Conservation (phyloP, 2,113 vertebrate genomes). For the Microcebus murinus region DNA sequence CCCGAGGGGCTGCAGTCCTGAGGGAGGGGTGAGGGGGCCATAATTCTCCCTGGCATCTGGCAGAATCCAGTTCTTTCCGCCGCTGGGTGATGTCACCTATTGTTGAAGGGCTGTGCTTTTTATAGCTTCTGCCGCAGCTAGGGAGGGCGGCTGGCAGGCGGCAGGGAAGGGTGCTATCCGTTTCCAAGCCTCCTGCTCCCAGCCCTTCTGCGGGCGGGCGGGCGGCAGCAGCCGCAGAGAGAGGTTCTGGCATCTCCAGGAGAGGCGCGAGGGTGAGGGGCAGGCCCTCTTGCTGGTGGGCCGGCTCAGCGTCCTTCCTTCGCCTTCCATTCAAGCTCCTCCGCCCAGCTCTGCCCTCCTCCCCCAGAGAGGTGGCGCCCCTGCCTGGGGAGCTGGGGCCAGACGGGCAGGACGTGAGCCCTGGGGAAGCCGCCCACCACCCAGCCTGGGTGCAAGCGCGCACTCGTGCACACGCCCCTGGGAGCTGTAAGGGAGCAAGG, state of each 20-base stretch:
- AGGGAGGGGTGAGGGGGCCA: slow-evolving; percentile 34
- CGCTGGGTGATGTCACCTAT: slow-evolving; percentile 74
- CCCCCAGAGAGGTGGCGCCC: not conserved
- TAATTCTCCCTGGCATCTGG: slow-evolving; percentile 44
- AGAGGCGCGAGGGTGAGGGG: not conserved
- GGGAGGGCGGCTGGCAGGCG: slow-evolving; percentile 60
- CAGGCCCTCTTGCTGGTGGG: not conserved
- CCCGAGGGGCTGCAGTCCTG: not conserved
- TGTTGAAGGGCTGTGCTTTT: slow-evolving; percentile 73
- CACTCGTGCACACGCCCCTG: not conserved
- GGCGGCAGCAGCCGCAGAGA: not conserved
- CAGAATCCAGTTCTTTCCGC: slow-evolving; percentile 66
- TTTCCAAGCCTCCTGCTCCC: slow-evolving; percentile 61
- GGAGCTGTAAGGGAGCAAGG: not conserved
- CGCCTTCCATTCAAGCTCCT: not conserved
- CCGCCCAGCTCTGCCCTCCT: not conserved
- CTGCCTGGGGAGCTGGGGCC: not conserved
- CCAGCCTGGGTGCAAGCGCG: not conserved
- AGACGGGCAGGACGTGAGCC: slow-evolving; percentile 15
- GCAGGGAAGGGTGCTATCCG: slow-evolving; percentile 44
- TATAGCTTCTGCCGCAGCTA: slow-evolving; percentile 67
- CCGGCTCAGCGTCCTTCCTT: slow-evolving; percentile 22
- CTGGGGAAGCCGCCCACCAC: not conserved
- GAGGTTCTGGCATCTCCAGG: not conserved
- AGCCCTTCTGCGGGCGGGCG: not conserved